phyloP scores from a whole-genome alignment of 2,797 vertebrate genomes.

The Anniella stebbinsi region DNA sequence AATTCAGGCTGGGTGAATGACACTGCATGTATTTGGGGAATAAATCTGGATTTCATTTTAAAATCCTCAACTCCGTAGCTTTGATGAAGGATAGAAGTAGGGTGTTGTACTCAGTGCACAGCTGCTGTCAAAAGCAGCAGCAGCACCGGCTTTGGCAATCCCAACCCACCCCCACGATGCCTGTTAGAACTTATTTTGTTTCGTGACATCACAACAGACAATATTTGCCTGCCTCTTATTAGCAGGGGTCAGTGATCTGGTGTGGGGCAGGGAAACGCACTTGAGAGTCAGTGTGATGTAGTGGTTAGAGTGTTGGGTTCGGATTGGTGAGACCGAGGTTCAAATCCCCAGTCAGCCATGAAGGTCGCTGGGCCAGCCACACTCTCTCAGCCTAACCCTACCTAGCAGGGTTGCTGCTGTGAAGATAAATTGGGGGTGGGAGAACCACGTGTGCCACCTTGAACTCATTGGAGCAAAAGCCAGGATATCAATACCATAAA shows the following conservation, averaged over 20 bases:
- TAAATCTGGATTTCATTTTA: neutral
- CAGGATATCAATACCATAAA: neutral
- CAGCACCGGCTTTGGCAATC: neutral
- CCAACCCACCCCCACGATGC: neutral
- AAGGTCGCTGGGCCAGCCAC: neutral
- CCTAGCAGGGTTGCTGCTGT: neutral
- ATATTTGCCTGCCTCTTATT: neutral
- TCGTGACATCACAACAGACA: neutral
- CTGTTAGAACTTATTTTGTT: neutral
- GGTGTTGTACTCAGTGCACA: neutral
- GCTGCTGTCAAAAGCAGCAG: neutral
- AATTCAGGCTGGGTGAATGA: conserved; percentile 17
- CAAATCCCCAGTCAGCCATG: neutral
- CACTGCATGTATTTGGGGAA: neutral
- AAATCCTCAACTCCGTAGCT: neutral
- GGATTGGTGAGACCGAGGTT: neutral
- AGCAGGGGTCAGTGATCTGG: neutral
- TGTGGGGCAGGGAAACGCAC: neutral
- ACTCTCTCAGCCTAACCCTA: neutral
- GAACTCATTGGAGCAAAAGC: neutral
- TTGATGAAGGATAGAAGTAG: neutral
- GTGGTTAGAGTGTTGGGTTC: neutral
- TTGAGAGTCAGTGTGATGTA: neutral
- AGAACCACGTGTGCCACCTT: neutral
- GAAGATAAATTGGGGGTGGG: neutral